A percentile compares a stretch with the other conserved stretches of the same genome.
Conservation (phyloP, 2,113 vertebrate species). For the Limnothrissa miodon region DNA sequence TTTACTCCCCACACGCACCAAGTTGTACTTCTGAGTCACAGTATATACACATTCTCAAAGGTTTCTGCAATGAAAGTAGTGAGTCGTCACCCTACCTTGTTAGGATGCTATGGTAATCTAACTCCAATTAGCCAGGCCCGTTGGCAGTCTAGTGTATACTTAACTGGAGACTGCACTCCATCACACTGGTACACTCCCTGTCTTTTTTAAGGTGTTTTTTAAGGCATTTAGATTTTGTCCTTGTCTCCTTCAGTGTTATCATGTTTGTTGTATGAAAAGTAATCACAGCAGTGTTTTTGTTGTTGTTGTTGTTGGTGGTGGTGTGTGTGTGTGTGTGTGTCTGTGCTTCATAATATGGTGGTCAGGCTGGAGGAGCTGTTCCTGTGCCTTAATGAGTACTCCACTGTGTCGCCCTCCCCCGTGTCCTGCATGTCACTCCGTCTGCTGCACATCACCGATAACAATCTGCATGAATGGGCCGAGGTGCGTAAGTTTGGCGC, state of each 20-base stretch:
- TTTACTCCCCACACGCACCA: background rate
- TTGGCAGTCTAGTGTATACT: no score
- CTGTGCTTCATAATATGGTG: background rate
- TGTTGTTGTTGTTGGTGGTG: background rate
- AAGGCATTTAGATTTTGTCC: background rate
- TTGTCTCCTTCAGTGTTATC: background rate
- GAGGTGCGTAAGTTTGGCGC: conserved; percentile 91
- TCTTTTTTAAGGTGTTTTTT: background rate
- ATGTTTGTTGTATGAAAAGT: background rate
- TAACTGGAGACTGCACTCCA: no score
- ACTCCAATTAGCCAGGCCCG: no score
- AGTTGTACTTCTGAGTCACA: background rate
- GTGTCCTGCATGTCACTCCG: conserved; percentile 86
- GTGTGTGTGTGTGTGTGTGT: background rate
- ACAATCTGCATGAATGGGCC: conserved; percentile 92
- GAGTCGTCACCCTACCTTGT: no score
- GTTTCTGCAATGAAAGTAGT: background rate
- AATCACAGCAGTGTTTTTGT: background rate
- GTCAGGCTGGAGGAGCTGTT: conserved; percentile 96
- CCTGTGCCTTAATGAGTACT: conserved; percentile 98
- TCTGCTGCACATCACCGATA: conserved; percentile 96
- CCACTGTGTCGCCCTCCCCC: conserved; percentile 82
- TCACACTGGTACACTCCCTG: background rate
- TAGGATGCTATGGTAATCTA: no score
- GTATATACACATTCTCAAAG: background rate